Percentiles rank a stretch among this genome's conserved stretches.
phyloP scores from a whole-genome alignment of 37 sponge, comb jelly and placozoan species.

The Axinella damicornis region DNA sequence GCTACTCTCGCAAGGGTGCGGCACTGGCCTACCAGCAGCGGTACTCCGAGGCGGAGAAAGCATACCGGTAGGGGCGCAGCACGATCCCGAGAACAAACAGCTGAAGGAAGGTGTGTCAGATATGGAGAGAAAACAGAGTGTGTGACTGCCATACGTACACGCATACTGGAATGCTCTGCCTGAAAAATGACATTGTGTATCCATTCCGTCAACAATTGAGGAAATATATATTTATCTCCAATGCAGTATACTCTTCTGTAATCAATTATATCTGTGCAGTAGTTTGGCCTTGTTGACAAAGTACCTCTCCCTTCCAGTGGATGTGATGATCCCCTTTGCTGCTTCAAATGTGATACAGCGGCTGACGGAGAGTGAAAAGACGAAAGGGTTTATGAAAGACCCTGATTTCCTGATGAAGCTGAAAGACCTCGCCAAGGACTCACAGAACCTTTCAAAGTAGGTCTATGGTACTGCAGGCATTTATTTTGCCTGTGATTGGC shows the following conservation, averaged over 20 bases:
- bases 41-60: constrained; percentile 54
- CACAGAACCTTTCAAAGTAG: constrained; percentile 17
- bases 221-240: no score
- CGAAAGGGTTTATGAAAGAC: constrained; percentile 67
- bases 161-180: no score
- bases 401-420: constrained; percentile 57
- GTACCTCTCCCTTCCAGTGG: constrained; percentile 16
- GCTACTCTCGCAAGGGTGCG: constrained; percentile 78
- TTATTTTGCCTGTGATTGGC: no score
- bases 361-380: constrained; percentile 55
- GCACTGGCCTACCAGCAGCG: constrained; percentile 55
- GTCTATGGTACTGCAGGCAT: not conserved
- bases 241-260: no score
- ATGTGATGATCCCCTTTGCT: constrained; percentile 68
- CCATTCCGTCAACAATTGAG: no score
- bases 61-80: constrained; percentile 59
- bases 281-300: no score
- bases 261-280: no score
- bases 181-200: no score
- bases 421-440: constrained; percentile 31
- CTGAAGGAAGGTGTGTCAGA: constrained; percentile 69
- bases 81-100: constrained; percentile 64
- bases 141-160: no score
- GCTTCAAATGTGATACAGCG: constrained; percentile 35
- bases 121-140: constrained; percentile 11